These are phyloP conservation scores for Falco punctatus DNA, from an alignment of 2,113 vertebrate species.

Conservation along the genomic window DNA sequence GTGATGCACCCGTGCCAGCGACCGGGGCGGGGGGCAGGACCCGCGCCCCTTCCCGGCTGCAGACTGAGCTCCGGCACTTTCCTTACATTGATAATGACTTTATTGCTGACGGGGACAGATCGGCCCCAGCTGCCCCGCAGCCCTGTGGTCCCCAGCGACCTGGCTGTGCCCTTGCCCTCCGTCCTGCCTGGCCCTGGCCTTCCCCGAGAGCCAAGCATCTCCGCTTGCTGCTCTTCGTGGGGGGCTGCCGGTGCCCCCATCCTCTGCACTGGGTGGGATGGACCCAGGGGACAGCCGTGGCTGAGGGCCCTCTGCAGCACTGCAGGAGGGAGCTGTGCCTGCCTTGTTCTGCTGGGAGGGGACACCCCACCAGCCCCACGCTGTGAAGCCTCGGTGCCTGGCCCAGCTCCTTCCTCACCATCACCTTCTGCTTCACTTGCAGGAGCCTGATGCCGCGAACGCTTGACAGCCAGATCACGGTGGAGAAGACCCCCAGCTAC, in stretches of 20 bases:
- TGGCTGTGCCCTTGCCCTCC: background rate
- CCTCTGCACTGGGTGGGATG: background rate
- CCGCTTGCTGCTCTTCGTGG: rapidly evolving
- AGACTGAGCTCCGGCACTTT: background rate
- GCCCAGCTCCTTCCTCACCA: background rate
- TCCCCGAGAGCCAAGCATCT: rapidly evolving
- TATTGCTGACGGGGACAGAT: background rate
- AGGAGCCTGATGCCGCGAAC: constrained; percentile 95
- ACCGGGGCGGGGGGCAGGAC: background rate
- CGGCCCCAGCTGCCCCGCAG: background rate
- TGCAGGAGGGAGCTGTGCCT: background rate
- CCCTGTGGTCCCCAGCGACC: background rate
- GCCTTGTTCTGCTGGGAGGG: background rate
- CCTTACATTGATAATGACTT: background rate
- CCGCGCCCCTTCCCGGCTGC: background rate
- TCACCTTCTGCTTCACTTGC: background rate
- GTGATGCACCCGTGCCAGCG: rapidly evolving
- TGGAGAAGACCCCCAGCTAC: constrained; percentile 98
- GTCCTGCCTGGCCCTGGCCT: background rate
- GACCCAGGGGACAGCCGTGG: background rate
- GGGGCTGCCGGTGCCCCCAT: rapidly evolving
- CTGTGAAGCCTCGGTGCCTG: rapidly evolving
- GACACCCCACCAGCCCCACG: rapidly evolving
- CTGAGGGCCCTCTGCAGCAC: background rate
- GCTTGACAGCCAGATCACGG: constrained; percentile 89